phyloP scores from a whole-genome alignment of 2,113 vertebrate genomes.

The Trachemys scripta region DNA sequence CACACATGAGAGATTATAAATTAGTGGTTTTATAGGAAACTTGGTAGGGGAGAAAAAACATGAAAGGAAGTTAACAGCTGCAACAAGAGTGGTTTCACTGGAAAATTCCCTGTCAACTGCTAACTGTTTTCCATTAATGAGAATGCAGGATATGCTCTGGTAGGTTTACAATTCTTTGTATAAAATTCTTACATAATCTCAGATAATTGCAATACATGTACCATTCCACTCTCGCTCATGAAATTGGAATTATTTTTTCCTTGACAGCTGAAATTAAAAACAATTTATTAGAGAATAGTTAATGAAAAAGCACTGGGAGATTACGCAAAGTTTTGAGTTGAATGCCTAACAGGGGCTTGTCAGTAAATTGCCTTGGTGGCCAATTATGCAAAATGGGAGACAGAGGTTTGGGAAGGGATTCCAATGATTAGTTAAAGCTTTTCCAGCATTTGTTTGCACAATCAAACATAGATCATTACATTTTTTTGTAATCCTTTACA shows the following conservation, averaged over 20 bases:
- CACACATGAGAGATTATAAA: neutral
- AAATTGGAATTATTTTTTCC: neutral
- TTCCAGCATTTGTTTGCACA: slow-evolving; percentile 28
- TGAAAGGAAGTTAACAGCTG: slow-evolving; percentile 72
- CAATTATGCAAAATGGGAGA: neutral
- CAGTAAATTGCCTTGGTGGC: neutral
- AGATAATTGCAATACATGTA: slow-evolving; percentile 48
- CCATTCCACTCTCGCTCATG: slow-evolving; percentile 1
- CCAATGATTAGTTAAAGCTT: slow-evolving; percentile 11
- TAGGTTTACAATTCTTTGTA: slow-evolving; percentile 58
- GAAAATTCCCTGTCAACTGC: slow-evolving; percentile 58
- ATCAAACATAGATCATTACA: neutral
- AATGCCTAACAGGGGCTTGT: accelerated
- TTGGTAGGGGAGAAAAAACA: neutral
- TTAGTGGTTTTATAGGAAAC: neutral
- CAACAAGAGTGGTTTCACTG: slow-evolving; percentile 18
- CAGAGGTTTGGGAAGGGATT: slow-evolving; percentile 25
- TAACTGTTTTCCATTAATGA: slow-evolving; percentile 64
- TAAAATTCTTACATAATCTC: slow-evolving; percentile 21
- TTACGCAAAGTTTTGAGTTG: accelerated
- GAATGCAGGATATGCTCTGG: slow-evolving; percentile 30
- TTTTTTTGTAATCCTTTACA: slow-evolving; percentile 55
- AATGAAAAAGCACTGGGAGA: neutral
- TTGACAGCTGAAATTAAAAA: slow-evolving; percentile 24
- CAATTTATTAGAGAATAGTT: slow-evolving; percentile 13